Base-by-base conservation (phyloP, 2,888 invertebrate species). In the Drosophila basisetae region DNA sequence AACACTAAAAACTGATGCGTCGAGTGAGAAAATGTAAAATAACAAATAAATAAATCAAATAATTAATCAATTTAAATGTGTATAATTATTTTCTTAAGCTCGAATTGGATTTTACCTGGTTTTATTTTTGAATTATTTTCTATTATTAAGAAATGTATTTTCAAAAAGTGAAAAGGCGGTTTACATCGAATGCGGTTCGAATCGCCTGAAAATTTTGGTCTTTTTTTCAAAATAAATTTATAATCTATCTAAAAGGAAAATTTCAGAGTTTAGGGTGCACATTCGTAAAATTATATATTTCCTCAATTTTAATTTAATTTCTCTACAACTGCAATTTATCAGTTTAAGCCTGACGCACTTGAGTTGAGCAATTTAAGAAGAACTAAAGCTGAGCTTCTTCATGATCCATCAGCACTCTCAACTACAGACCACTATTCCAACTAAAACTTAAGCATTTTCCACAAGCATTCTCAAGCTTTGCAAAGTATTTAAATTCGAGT, bases 401-500 rank as follows among this genome's bases (percentile, higher is more conserved):
- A 9, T 16, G 47, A 47, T 47, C 47, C 25, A 9, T 16, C 16
- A 16, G 47, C 9, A 37, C 18, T 9, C 25, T 18, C 16, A 47
- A 2, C 10, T 16, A 25, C 25, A 9, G 16, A 16, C 16, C 25
- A 47, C 11, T n/a, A 6, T 22, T 10, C 11, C 16, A 59, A 22
- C 28, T 33, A n/a, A n/a, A 35, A 35, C 35, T 22, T 13, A 35
- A 54, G 16, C 25, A 16, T 35, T 33, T 53, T 10, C 9, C 2
- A 47, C 47, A 47, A 25, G 47, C 47, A 25, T 22, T 47, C 22
- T 47, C 4, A 25, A 25, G 25, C n/a, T 30, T 25, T 39, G 28
- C 4, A 18, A 7, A 18, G 18, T 55, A 55, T 37, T 39, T 39
- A 13, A 56, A 16, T 58, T 30, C 59, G 61, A 59, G 61, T 73